A percentile compares a stretch with the other conserved stretches of the same genome.
Conservation (phyloP, 2,113 vertebrate genomes). For the Ceratotherium simum region DNA sequence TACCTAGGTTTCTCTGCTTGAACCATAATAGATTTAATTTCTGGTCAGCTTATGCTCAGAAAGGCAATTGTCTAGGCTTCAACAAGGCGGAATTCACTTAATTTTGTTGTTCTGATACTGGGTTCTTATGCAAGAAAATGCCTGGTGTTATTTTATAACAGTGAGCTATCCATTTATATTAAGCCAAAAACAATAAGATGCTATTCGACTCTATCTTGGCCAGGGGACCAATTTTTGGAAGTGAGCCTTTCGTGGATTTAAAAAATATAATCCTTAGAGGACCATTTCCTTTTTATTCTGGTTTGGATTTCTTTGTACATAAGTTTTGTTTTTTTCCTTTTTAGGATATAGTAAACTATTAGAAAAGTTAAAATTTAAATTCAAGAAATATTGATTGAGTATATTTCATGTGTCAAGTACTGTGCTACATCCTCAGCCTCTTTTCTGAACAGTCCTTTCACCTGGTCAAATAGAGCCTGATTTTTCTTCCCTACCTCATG, state of each 20-base stretch:
- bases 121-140: conserved; percentile 43
- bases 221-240: conserved; percentile 53
- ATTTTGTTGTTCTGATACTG: conserved; percentile 15
- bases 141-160: conserved; percentile 54
- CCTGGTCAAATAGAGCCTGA: background rate
- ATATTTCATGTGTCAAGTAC: background rate
- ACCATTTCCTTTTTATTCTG: conserved; percentile 60
- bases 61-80: background rate
- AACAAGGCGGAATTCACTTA: conserved; percentile 26
- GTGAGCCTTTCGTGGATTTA: conserved; percentile 50
- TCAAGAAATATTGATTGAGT: background rate
- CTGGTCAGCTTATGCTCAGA: background rate
- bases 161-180: background rate
- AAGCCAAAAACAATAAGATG: conserved; percentile 39
- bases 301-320: conserved; percentile 54
- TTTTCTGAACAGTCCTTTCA: background rate
- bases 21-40: background rate
- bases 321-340: background rate
- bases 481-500: background rate
- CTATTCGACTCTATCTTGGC: conserved; percentile 54
- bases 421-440: background rate
- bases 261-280: conserved; percentile 36
- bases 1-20: background rate
- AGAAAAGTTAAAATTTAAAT: conserved; percentile 39
- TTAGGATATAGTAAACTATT: background rate